Evolutionary conservation across 2,888 invertebrate species (phyloP).

Genomic region (Brachylomia viminalis): DNA sequence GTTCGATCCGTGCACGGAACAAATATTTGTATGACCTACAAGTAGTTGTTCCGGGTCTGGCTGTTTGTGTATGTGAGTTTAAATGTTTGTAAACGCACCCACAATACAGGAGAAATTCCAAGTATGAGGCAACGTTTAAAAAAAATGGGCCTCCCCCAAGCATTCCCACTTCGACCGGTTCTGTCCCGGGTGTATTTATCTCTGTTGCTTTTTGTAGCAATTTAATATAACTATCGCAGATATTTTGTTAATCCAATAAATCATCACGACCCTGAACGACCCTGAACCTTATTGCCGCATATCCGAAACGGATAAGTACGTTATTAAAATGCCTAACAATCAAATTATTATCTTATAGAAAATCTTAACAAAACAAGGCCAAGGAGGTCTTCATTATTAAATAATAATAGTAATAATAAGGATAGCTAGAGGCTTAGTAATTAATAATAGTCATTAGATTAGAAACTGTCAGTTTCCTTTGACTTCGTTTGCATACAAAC

Average conservation of each 20-base stretch:
- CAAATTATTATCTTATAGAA: slow-evolving; percentile 7
- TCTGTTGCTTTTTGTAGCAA: not conserved
- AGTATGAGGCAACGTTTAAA: no score
- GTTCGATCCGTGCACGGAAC: no score
- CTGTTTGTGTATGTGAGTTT: no score
- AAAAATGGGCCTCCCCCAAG: no score
- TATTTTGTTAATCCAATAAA: not conserved
- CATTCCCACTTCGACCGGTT: no score
- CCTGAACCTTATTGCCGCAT: not conserved
- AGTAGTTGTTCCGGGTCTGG: no score
- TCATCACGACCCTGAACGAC: not conserved
- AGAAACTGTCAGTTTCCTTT: not conserved
- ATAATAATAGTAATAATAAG: not conserved
- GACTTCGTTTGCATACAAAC: not conserved
- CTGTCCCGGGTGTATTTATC: not conserved
- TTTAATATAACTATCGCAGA: not conserved
- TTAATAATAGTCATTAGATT: slow-evolving; percentile 6
- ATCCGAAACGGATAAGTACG: not conserved
- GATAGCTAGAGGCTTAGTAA: not conserved
- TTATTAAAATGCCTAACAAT: not conserved
- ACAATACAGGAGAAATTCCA: no score
- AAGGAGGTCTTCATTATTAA: slow-evolving; percentile 18
- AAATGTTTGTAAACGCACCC: no score
- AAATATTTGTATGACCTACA: no score
- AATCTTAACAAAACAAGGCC: slow-evolving; percentile 1